These are phyloP conservation scores for Leucosticte australis DNA, from an alignment of 2,113 vertebrate genomes.

Conservation along the genomic window DNA sequence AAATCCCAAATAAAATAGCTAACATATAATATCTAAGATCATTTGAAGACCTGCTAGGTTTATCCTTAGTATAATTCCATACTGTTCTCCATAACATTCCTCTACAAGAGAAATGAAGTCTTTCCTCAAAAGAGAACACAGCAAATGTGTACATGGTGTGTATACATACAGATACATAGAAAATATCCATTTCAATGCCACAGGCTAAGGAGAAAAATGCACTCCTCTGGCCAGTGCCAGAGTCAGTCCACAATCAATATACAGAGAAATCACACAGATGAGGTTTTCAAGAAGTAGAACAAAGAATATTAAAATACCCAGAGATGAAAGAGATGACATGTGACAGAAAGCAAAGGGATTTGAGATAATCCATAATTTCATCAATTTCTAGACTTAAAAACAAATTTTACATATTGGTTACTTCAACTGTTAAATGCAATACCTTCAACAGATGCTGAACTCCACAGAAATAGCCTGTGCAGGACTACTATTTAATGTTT, in stretches of 20 bases:
- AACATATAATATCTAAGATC: not conserved
- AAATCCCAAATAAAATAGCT: not conserved
- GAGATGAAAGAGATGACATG: not conserved
- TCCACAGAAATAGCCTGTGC: not conserved
- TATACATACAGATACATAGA: not conserved
- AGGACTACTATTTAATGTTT: not conserved
- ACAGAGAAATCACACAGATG: not conserved
- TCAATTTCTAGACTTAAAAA: not conserved
- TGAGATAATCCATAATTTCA: not conserved
- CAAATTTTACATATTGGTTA: not conserved
- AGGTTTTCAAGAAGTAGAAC: not conserved
- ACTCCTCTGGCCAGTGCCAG: not conserved
- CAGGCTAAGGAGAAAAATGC: not conserved
- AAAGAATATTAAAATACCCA: not conserved
- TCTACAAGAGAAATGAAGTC: not conserved
- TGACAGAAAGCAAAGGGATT: not conserved
- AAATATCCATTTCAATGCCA: not conserved
- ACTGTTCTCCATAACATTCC: not conserved
- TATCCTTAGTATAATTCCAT: not conserved
- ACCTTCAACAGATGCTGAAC: not conserved
- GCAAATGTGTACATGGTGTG: not conserved
- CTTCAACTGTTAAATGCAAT: not conserved
- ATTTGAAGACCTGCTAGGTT: not conserved
- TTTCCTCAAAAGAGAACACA: not conserved
- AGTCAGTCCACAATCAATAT: not conserved